These are phyloP conservation scores for Thunnus albacares DNA, from an alignment of 2,797 vertebrate species.

Conservation along the genomic window DNA sequence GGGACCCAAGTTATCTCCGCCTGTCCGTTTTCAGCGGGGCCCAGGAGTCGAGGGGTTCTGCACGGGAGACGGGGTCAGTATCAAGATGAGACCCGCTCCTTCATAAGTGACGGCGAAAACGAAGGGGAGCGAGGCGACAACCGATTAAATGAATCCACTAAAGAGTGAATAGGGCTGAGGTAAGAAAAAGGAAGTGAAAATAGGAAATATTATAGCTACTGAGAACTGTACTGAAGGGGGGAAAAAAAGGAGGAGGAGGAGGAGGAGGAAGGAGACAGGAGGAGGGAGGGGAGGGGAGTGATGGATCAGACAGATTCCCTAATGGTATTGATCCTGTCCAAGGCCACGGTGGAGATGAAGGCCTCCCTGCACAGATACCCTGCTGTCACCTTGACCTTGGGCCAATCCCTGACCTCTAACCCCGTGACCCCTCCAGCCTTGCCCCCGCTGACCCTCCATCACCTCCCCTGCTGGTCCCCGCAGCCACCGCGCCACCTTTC, in stretches of 20 bases:
- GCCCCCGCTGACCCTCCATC: constrained; percentile 48
- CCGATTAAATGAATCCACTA: constrained; percentile 75
- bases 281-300: constrained; percentile 47
- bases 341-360: constrained; percentile 90
- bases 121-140: constrained; percentile 58
- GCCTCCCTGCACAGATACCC: constrained; percentile 83
- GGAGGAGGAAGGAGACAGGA: constrained; percentile 17
- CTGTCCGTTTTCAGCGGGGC: constrained; percentile 74
- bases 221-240: constrained; percentile 16
- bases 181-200: constrained; percentile 63
- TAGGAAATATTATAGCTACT: constrained; percentile 53
- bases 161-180: constrained; percentile 68
- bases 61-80: constrained; percentile 68
- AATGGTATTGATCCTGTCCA: constrained; percentile 92
- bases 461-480: constrained; percentile 9
- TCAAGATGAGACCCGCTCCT: constrained; percentile 79
- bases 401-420: constrained; percentile 82
- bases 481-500: constrained; percentile 74
- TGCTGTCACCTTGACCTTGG: constrained; percentile 95
- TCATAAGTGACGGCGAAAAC: constrained; percentile 57
- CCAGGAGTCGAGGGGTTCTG: constrained; percentile 58
- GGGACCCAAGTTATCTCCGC: constrained; percentile 79
- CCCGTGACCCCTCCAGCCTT: constrained; percentile 68
- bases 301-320: constrained; percentile 88
- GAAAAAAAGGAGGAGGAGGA: constrained; percentile 17